Conservation (phyloP, 2,888 invertebrate genomes). For the Priocnemis perturbator region DNA sequence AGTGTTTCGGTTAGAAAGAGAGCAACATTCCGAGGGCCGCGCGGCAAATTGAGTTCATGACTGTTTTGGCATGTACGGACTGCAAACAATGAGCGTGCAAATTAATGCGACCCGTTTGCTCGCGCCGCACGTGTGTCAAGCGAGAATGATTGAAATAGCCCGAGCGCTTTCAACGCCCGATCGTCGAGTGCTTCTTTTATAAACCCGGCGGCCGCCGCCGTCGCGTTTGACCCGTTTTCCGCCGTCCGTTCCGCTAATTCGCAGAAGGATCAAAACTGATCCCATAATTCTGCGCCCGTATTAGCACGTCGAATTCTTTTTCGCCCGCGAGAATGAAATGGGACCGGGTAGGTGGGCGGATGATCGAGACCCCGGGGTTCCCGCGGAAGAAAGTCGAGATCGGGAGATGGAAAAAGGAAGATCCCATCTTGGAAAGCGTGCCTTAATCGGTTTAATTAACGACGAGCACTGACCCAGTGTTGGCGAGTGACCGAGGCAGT, state of each 20-base stretch:
- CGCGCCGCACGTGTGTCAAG: not conserved
- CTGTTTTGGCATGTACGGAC: too few relatives aligned
- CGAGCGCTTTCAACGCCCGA: too few relatives aligned
- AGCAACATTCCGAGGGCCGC: too few relatives aligned
- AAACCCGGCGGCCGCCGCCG: not conserved
- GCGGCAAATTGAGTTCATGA: too few relatives aligned
- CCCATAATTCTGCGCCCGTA: not conserved
- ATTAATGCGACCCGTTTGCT: too few relatives aligned
- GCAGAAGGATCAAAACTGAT: not conserved
- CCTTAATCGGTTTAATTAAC: conserved; percentile 62
- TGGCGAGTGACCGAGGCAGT: conserved; percentile 44
- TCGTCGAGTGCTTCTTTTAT: not conserved
- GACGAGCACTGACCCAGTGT: conserved; percentile 39
- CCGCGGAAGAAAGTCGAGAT: not conserved
- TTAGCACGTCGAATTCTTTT: too few relatives aligned
- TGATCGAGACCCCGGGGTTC: too few relatives aligned
- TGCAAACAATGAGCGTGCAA: too few relatives aligned
- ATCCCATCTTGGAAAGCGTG: conserved; percentile 34
- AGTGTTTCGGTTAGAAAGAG: too few relatives aligned
- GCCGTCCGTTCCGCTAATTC: not conserved
- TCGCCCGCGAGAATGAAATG: not conserved
- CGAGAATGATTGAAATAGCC: too few relatives aligned
- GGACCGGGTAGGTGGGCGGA: not conserved
- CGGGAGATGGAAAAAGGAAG: conserved; percentile 8
- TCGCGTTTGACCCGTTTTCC: not conserved